Evolutionary conservation across 2,113 vertebrate species (phyloP), one percentile per base, ranked within the genome.

Genomic region (Alexandromys fortis): DNA sequence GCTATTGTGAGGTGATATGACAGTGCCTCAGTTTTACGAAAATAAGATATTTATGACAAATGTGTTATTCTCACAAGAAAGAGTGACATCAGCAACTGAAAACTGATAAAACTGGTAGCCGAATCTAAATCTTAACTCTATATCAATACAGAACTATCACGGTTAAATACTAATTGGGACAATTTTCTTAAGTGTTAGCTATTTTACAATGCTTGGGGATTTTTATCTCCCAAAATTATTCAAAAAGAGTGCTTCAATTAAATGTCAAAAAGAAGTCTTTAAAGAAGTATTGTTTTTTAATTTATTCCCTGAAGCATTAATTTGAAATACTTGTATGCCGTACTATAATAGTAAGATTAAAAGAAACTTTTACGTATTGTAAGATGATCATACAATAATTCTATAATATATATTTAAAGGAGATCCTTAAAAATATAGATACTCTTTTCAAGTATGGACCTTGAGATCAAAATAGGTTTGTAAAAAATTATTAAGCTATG

Each of bases 151-250:
- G 63, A 12, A 55, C 19, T 63, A 75, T 65, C 5, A 58, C 3
- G 26, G 33, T 87, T 61, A 49, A 30, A 58, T 61, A 58, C 17
- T 70, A 79, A 70, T 6, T 70, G 3, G 26, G 30, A 55, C 75
- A 61, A 5, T 55, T 95, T 95, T 47, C 55, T 82, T 89, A 61
- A 91, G 26, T 89, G 14, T 38, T 21, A 90, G 24, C 2, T 5
- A 65, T 89, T 86, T 93, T 77, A 76, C 92, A 88, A 92, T 55
- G 10, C 4, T 73, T 86, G 73, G 1, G 52, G 16, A 70, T 94
- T 94, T 89, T 94, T 21, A 30, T 76, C 33, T 91, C 86, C 7
- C 9, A 89, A 95, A 96, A 85, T 19, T 0, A 28, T 55, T 45
- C 72, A 73, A 49, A 73, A 95, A 89, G 24, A 77, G 63, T 75